Conservation (phyloP, 1,140 invertebrate species). For the Pararge aegeria region DNA sequence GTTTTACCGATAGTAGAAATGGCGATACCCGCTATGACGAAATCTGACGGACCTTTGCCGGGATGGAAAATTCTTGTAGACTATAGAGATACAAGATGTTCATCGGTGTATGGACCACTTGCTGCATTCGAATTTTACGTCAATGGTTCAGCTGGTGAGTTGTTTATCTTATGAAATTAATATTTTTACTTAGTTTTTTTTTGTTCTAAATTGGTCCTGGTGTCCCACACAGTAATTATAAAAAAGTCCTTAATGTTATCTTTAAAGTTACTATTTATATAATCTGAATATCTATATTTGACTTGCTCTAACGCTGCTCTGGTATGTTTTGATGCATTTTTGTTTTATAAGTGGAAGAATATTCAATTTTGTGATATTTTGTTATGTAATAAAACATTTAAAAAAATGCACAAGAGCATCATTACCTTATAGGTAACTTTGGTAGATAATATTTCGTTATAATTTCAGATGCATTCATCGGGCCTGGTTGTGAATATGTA, state of each 20-base stretch:
- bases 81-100: conserved; percentile 88
- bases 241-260: too few species aligned
- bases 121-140: conserved; percentile 90
- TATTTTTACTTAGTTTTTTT: not conserved
- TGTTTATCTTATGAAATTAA: conserved; percentile 1
- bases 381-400: too few species aligned
- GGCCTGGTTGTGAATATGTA: conserved; percentile 94
- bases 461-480: conserved; percentile 90
- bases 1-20: conserved; percentile 87
- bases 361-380: too few species aligned
- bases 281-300: too few species aligned
- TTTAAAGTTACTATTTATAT: too few species aligned
- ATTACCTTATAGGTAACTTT: too few species aligned
- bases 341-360: too few species aligned
- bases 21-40: conserved; percentile 84
- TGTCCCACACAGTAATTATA: too few species aligned
- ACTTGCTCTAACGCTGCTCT: too few species aligned
- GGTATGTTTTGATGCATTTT: too few species aligned
- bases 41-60: conserved; percentile 81
- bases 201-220: too few species aligned
- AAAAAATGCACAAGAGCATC: too few species aligned
- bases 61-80: conserved; percentile 85
- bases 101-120: conserved; percentile 87
- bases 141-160: conserved; percentile 83
- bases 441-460: not conserved